Percentiles rank a stretch among this genome's conserved stretches.
Evolutionary conservation across 2,113 vertebrate species (phyloP).

Genomic region (Myiozetetes cayanensis): DNA sequence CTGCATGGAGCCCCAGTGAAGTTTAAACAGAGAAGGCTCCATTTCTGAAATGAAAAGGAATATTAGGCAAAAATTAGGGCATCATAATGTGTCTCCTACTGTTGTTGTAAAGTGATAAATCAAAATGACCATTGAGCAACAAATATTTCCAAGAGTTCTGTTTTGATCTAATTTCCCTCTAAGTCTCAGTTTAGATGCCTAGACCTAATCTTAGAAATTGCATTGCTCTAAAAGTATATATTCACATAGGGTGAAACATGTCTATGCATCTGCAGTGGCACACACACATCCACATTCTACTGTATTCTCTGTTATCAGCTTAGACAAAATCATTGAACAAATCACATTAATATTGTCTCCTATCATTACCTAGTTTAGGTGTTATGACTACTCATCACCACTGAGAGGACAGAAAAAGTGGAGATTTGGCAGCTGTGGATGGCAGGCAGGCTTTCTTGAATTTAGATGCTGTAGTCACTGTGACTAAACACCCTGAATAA

Average conservation of each 20-base stretch:
- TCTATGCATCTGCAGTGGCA: not conserved
- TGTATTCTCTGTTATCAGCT: not conserved
- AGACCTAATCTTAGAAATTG: not conserved
- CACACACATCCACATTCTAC: not conserved
- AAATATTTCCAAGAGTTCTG: not conserved
- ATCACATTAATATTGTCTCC: slow-evolving; percentile 5
- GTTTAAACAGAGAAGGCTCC: not conserved
- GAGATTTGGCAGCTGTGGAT: slow-evolving; percentile 13
- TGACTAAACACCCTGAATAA: not conserved
- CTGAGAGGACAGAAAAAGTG: slow-evolving; percentile 24
- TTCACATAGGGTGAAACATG: not conserved
- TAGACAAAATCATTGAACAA: slow-evolving; percentile 27
- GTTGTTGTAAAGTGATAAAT: not conserved
- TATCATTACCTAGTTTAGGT: slow-evolving; percentile 42
- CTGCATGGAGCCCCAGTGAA: not conserved
- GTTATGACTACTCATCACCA: slow-evolving; percentile 38
- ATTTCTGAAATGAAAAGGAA: not conserved
- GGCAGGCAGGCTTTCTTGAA: slow-evolving; percentile 16
- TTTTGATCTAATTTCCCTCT: not conserved
- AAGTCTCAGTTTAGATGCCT: not conserved
- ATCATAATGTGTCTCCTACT: not conserved
- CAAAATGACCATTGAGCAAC: not conserved
- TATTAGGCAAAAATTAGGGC: not conserved
- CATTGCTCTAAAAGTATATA: not conserved
- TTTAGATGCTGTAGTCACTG: slow-evolving; percentile 32